Conservation (phyloP, 2,888 invertebrate genomes). For the Auanema sp. region DNA sequence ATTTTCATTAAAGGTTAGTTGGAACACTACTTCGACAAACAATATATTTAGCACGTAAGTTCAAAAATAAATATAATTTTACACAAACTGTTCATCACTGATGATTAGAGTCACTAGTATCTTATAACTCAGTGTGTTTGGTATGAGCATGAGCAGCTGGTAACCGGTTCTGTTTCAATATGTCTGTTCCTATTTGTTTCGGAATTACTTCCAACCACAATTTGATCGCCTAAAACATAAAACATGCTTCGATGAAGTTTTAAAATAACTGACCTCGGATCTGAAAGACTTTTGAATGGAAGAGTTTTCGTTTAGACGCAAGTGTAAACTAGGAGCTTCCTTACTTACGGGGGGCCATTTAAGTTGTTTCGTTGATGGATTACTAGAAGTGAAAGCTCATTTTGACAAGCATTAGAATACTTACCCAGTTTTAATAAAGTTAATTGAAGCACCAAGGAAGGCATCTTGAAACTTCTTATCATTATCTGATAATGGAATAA, state of each 20-base stretch:
- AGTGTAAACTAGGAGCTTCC: constrained; percentile 21
- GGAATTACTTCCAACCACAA: constrained; percentile 21
- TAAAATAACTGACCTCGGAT: constrained; percentile 10
- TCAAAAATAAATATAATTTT: too few species aligned
- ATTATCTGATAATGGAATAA: constrained; percentile 31
- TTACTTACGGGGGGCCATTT: constrained; percentile 31
- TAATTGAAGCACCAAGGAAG: constrained; percentile 26
- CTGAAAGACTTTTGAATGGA: constrained; percentile 16
- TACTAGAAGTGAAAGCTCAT: background rate
- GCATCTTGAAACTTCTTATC: constrained; percentile 29
- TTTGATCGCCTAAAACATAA: constrained; percentile 17
- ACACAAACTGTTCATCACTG: background rate
- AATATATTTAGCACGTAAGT: too few species aligned
- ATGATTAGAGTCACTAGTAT: constrained; percentile 7
- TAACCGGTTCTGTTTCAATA: constrained; percentile 23
- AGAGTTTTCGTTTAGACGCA: constrained; percentile 17
- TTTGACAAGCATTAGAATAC: background rate
- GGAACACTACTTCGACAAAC: too few species aligned
- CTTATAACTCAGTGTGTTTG: constrained; percentile 40
- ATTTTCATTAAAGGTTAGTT: too few species aligned
- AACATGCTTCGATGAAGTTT: background rate
- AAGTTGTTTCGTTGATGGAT: constrained; percentile 11
- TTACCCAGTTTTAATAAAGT: constrained; percentile 35
- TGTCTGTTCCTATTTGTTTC: constrained; percentile 24
- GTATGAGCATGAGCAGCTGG: constrained; percentile 40